These are phyloP conservation scores for Ophioninae sp. DNA, from an alignment of 2,888 invertebrate genomes.

Conservation along the genomic window DNA sequence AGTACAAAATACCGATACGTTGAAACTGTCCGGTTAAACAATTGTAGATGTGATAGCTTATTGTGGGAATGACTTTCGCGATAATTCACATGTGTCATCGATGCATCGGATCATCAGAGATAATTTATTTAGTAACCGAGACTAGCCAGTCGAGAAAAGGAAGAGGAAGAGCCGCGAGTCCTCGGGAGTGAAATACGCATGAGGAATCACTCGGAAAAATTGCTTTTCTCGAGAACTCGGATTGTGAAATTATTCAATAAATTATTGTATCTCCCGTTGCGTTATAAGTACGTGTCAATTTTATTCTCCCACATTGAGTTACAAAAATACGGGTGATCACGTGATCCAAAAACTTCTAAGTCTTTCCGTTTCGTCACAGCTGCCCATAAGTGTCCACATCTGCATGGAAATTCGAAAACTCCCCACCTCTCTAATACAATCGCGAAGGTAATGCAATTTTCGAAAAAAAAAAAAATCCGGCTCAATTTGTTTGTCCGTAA, in stretches of 20 bases:
- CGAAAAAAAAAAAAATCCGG: conserved; percentile 28
- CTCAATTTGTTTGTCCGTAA: conserved; percentile 8
- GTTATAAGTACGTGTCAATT: neutral
- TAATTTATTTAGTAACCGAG: conserved; percentile 37
- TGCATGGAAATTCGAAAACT: conserved; percentile 34
- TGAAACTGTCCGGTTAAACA: conserved; percentile 21
- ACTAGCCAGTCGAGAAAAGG: conserved; percentile 18
- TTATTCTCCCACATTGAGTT: neutral
- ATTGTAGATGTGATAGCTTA: neutral
- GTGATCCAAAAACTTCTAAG: conserved; percentile 27
- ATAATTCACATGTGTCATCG: conserved; percentile 5
- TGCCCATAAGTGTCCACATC: conserved; percentile 57
- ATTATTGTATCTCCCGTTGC: neutral
- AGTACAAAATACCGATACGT: conserved; percentile 1
- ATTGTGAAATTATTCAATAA: conserved; percentile 2
- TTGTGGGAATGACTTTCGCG: conserved; percentile 13
- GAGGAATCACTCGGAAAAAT: conserved; percentile 22
- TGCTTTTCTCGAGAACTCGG: neutral
- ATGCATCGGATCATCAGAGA: conserved; percentile 13
- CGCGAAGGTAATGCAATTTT: conserved; percentile 46
- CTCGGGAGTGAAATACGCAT: conserved; percentile 9
- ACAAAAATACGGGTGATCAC: conserved; percentile 6
- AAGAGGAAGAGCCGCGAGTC: conserved; percentile 37
- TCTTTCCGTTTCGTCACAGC: conserved; percentile 46
- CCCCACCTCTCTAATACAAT: conserved; percentile 25